Base-by-base conservation (phyloP, 2,888 invertebrate genomes). In the Tinea pellionella region DNA sequence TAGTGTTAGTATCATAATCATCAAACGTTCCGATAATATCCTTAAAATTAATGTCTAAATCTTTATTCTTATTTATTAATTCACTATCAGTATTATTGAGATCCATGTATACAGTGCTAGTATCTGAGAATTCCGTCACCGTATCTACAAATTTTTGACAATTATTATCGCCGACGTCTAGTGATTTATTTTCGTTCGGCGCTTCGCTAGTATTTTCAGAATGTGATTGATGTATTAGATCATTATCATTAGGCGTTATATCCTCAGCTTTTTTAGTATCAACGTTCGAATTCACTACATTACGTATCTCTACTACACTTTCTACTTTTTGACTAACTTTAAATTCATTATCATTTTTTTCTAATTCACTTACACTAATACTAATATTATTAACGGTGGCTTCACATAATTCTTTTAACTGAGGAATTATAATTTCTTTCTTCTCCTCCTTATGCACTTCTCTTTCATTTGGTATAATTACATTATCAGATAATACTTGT, bases 371-470 rank as follows among this genome's bases (percentile, higher is more conserved):
- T 58, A 58, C 29, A 29, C 24, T 53, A 57, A 58, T 29, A 61
- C 62, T 24, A 51, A n/a, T n/a, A n/a, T 57, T 59, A 43, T 61
- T 62, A 15, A 61, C 62, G 68, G 78, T 77, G 63, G 76, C 76
- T 78, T 77, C 70, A 78, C 82, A 81, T 68, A 83, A 74, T 69
- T 83, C 79, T 69, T 76, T 82, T 66, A 83, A 72, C 67, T 75
- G 77, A 65, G 81, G 80, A 73, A 84, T 69, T 72, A 75, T n/a
- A n/a, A n/a, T 11, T 18, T 53, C 19, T 30, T 60, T 32, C 13
- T 30, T 51, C 3, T 56, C n/a, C 32, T 60, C 41, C 29, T 19
- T 11, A 9, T n/a, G n/a, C n/a, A 16, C 29, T 55, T 60, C 9
- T 13, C 6, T 15, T 11, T 11, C 16, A 37, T 24, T 37, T 42